Base-by-base conservation (phyloP, 2,113 vertebrate species). In the Micronycteris hirsuta region DNA sequence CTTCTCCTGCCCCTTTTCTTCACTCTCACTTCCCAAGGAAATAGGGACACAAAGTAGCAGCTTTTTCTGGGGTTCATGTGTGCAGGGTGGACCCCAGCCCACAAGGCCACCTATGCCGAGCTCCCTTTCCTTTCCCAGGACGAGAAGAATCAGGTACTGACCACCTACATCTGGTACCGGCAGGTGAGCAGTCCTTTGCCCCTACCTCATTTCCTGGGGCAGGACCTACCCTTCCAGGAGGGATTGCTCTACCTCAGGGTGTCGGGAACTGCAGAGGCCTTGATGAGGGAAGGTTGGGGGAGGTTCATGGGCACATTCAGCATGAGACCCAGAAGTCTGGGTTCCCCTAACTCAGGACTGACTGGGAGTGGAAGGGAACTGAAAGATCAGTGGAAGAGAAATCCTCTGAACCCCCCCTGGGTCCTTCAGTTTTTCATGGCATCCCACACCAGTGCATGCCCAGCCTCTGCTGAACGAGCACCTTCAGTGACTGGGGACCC, bases 111-210 rank as follows among this genome's bases (percentile, higher is more conserved):
- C 26, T 36, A 12, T 17, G 33, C 56, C 38, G 16, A 86, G 54
- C 47, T 74, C 56, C 10, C 4, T 83, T 96, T 95, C 45, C 86
- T 94, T 95, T 89, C 28, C 33, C 98, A 99, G 99, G 99, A 99
- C 91, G 99, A 99, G 97, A 99, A 99, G 98, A 99, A 99, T 96
- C 99, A 99, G 96, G 99, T 99, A 38, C 97, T 99, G 96, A 99
- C 99, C 76, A 99, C 99, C 1, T 99, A 99, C 33, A 99, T 99
- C 92, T 99, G 99, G 99, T 99, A 99, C 98, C 98, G 99, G 95
- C 99, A 99, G 99, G 99, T 99, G 96, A 98, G 98, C 49, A 1
- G 13, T 2, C 7, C 0, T 0, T 1, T 4, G 3, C 17, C 8
- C 2, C 73, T 2, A 10, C 73, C 74, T 49, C 11, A 3, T 16